Conservation (phyloP, 2,888 invertebrate genomes). For the Drosophila pegasa region DNA sequence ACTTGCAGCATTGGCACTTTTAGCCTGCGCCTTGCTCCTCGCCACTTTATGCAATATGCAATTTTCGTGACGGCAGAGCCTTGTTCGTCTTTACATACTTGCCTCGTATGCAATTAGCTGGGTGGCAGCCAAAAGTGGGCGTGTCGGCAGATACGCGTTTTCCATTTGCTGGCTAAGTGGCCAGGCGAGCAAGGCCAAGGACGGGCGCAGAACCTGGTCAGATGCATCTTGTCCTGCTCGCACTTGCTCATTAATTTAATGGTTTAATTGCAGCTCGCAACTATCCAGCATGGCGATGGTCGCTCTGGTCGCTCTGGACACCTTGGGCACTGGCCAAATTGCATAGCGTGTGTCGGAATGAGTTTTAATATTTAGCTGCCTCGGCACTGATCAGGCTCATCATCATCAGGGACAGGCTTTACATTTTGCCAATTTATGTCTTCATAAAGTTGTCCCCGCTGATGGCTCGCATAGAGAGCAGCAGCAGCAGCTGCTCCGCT, state of each 20-base stretch:
- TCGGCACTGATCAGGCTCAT: conserved; percentile 55
- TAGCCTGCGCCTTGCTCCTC: neutral
- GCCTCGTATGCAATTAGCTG: conserved; percentile 55
- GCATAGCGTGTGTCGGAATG: conserved; percentile 44
- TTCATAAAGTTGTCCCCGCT: conserved; percentile 63
- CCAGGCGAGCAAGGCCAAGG: neutral
- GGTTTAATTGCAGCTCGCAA: conserved; percentile 70
- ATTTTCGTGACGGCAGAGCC: conserved; percentile 54
- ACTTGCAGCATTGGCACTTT: neutral
- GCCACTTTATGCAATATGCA: conserved; percentile 47
- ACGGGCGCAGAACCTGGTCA: neutral
- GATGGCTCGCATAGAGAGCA: conserved; percentile 1
- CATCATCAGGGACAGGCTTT: conserved; percentile 57
- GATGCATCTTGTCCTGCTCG: conserved; percentile 46
- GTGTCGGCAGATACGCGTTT: conserved; percentile 67
- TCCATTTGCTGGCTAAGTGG: conserved; percentile 64
- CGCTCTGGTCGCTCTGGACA: neutral
- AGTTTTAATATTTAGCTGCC: conserved; percentile 60
- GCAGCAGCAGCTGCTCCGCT: conserved; percentile 52
- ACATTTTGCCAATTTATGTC: conserved; percentile 79
- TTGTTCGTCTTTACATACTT: conserved; percentile 20
- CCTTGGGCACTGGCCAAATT: conserved; percentile 33
- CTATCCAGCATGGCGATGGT: conserved; percentile 17
- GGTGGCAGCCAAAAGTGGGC: conserved; percentile 71
- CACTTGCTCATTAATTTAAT: conserved; percentile 76